Evolutionary conservation across 2,797 vertebrate species (phyloP).

Genomic region (Rhinogobio ventralis): DNA sequence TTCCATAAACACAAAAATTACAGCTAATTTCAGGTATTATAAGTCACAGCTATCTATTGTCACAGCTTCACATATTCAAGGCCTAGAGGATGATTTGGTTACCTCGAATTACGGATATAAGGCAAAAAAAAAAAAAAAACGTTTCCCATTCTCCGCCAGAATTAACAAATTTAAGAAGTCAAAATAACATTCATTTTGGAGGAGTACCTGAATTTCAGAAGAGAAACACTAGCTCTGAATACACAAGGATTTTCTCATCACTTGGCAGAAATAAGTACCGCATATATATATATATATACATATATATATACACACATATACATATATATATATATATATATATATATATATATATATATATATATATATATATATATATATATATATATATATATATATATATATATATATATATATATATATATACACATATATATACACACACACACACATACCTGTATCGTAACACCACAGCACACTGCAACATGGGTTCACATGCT

Average conservation of each 20-base stretch:
- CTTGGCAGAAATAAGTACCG: conserved; percentile 67
- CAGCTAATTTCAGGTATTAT: conserved; percentile 29
- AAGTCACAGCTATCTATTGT: conserved; percentile 55
- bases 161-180: background rate
- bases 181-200: conserved; percentile 41
- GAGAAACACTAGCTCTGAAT: conserved; percentile 60
- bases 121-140: conserved; percentile 56
- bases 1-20: conserved; percentile 20
- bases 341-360: background rate
- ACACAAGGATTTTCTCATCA: conserved; percentile 65
- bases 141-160: conserved; percentile 19
- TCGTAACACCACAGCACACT: conserved; percentile 26
- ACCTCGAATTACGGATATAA: conserved; percentile 37
- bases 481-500: conserved; percentile 23
- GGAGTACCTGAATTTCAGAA: conserved; percentile 46
- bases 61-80: conserved; percentile 71
- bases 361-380: too few species aligned
- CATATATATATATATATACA: background rate
- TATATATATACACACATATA: too few species aligned
- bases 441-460: background rate
- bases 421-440: background rate
- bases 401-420: background rate
- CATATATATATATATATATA: too few species aligned
- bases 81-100: conserved; percentile 55
- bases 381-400: too few species aligned